Conservation (phyloP, 2,797 vertebrate genomes). For the Amphiprion clarkii region DNA sequence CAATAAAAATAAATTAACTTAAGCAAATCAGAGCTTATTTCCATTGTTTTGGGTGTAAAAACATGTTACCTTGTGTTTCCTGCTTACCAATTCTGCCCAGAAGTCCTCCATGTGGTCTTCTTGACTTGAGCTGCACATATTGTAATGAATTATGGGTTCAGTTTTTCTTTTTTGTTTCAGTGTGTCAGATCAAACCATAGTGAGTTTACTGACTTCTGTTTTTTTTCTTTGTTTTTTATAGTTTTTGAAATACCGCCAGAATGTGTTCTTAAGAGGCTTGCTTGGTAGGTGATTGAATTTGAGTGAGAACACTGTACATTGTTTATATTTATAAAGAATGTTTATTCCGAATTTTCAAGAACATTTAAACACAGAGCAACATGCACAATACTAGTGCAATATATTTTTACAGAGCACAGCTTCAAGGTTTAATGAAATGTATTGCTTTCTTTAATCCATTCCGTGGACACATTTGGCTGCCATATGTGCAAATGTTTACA, state of each 20-base stretch:
- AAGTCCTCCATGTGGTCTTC: too few species aligned
- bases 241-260: slow-evolving; percentile 7
- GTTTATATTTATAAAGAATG: slow-evolving; percentile 40
- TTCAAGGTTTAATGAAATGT: slow-evolving; percentile 31
- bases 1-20: too few species aligned
- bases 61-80: too few species aligned
- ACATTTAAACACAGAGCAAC: slow-evolving; percentile 27
- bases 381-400: slow-evolving; percentile 47
- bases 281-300: not conserved
- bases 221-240: not conserved
- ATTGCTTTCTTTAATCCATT: slow-evolving; percentile 25
- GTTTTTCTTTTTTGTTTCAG: slow-evolving; percentile 9
- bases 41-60: too few species aligned
- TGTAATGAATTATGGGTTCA: slow-evolving; percentile 49
- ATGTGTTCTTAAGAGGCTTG: not conserved
- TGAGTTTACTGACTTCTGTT: slow-evolving; percentile 8
- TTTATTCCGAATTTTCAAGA: slow-evolving; percentile 13
- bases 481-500: slow-evolving; percentile 42
- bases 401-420: slow-evolving; percentile 47
- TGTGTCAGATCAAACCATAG: slow-evolving; percentile 14
- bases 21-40: too few species aligned
- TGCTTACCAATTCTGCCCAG: too few species aligned
- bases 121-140: slow-evolving; percentile 39
- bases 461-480: not conserved
- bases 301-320: not conserved